Conservation (phyloP, 2,113 vertebrate species). For the Hydrochoerus hydrochaeris region DNA sequence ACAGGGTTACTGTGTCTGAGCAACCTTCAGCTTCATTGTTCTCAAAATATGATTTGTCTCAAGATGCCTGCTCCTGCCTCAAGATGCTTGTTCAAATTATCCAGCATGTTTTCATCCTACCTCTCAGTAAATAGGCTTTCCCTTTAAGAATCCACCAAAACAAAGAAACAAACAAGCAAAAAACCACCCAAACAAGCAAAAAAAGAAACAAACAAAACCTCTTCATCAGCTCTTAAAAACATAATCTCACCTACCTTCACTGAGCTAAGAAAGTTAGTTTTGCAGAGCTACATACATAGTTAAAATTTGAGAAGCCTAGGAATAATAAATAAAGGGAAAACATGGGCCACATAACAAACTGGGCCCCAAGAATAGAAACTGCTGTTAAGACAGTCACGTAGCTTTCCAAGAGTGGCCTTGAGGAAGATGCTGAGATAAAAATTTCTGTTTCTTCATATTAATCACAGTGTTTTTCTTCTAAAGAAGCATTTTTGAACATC, state of each 20-base stretch:
- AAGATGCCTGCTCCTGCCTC: background rate
- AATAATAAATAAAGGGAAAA: background rate
- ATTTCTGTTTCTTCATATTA: background rate
- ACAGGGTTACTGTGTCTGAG: background rate
- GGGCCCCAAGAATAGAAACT: background rate
- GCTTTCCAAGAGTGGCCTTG: background rate
- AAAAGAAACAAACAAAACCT: too few species aligned
- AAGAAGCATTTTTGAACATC: background rate
- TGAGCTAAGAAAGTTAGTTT: background rate
- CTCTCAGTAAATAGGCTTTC: background rate
- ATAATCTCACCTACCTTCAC: background rate
- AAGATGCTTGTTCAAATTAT: background rate
- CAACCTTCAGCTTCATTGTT: background rate
- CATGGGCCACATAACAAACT: background rate
- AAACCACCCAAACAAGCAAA: background rate
- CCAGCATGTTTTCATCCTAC: background rate
- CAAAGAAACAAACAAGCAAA: background rate
- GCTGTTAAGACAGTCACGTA: background rate
- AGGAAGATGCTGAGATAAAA: background rate
- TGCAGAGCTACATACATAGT: background rate
- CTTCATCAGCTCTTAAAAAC: background rate
- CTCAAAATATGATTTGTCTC: background rate
- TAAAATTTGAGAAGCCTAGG: background rate
- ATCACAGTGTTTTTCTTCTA: background rate
- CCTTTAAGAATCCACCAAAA: background rate